These are phyloP conservation scores for Antedon mediterranea DNA, from an alignment of 53 echinoderm and acorn worm genomes.

Conservation along the genomic window DNA sequence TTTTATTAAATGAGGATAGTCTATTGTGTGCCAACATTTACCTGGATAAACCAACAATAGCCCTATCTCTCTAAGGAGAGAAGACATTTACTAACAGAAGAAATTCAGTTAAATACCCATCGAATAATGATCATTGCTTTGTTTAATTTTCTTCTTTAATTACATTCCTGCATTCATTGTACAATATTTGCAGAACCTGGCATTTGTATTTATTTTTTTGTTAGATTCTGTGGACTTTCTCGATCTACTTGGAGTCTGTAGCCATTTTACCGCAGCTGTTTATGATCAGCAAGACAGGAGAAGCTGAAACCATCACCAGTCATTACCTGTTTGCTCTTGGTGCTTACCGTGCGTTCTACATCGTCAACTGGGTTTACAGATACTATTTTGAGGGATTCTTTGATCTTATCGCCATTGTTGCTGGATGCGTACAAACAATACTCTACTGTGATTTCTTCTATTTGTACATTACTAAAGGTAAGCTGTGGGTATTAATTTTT, in stretches of 20 bases:
- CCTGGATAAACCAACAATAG: too few relatives aligned
- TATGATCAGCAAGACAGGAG: slow-evolving; percentile 96
- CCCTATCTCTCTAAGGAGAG: too few relatives aligned
- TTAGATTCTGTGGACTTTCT: slow-evolving; percentile 99
- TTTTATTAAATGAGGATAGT: too few relatives aligned
- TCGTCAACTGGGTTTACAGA: slow-evolving; percentile 98
- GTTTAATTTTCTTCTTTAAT: too few relatives aligned
- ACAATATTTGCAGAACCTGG: too few relatives aligned
- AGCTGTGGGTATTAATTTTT: neutral
- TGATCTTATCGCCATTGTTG: slow-evolving; percentile 95
- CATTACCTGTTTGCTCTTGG: slow-evolving; percentile 95
- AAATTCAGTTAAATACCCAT: too few relatives aligned
- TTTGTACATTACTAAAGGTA: slow-evolving; percentile 98
- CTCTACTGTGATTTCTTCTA: slow-evolving; percentile 99
- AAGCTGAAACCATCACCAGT: slow-evolving; percentile 96
- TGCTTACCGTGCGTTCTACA: slow-evolving; percentile 86
- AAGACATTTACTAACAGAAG: too few relatives aligned
- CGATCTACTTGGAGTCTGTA: slow-evolving; percentile 93
- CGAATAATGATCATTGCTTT: too few relatives aligned
- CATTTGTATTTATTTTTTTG: too few relatives aligned
- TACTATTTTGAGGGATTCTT: slow-evolving; percentile 94
- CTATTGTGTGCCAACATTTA: too few relatives aligned
- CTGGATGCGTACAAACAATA: slow-evolving; percentile 95
- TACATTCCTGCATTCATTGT: too few relatives aligned
- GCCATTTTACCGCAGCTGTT: slow-evolving; percentile 97